phyloP scores from a whole-genome alignment of 2,113 vertebrate genomes.

The Ammodytes marinus region DNA sequence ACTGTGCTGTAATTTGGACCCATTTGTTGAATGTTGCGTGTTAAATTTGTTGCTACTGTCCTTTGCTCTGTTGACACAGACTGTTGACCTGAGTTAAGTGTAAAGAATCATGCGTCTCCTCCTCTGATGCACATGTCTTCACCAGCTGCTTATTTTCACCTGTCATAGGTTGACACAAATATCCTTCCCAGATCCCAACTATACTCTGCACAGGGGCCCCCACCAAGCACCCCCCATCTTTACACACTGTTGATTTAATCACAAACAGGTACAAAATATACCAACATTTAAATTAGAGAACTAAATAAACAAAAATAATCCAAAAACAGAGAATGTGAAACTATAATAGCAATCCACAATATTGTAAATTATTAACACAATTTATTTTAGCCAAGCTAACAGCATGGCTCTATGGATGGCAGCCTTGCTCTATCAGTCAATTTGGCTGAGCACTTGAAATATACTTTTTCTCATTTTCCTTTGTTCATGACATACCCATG shows the following conservation, averaged over 20 bases:
- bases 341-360: neutral
- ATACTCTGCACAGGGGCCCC: neutral
- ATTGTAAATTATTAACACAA: neutral
- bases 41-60: neutral
- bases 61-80: neutral
- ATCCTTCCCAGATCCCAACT: neutral
- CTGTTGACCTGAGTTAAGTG: conserved; percentile 8
- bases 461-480: too few relatives aligned
- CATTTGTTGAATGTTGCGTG: neutral
- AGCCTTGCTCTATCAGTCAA: neutral
- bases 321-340: neutral
- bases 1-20: neutral
- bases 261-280: neutral
- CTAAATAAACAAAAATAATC: neutral
- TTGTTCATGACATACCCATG: too few relatives aligned
- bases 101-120: conserved; percentile 14
- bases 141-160: conserved; percentile 22
- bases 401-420: too few relatives aligned
- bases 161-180: neutral
- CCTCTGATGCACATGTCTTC: conserved; percentile 20
- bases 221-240: conserved; percentile 4
- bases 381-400: too few relatives aligned
- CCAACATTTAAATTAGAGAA: neutral
- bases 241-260: neutral
- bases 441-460: too few relatives aligned